Conservation (phyloP, 2,888 invertebrate species). For the Lycocerus yunnanus region DNA sequence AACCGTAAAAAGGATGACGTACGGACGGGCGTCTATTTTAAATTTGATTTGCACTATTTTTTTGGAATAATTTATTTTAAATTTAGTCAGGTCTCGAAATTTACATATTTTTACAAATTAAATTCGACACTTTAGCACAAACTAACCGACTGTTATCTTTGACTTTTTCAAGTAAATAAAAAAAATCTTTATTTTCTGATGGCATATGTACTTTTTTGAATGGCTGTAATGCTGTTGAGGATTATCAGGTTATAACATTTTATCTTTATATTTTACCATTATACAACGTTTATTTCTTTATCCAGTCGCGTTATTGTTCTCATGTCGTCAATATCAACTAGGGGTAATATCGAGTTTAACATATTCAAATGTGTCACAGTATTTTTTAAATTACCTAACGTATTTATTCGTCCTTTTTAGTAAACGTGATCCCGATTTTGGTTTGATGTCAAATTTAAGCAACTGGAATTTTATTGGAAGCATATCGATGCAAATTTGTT, state of each 20-base stretch:
- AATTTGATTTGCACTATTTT: too few relatives aligned
- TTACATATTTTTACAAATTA: too few relatives aligned
- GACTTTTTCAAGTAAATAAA: not conserved
- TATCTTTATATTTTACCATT: not conserved
- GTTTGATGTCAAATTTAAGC: not conserved
- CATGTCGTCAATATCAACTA: not conserved
- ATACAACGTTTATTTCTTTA: not conserved
- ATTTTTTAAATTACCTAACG: too few relatives aligned
- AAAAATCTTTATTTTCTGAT: not conserved
- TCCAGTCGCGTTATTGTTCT: not conserved
- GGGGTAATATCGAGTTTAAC: not conserved
- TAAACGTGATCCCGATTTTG: not conserved
- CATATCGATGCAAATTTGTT: not conserved
- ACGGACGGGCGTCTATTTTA: not conserved
- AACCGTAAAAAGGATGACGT: conserved; percentile 5
- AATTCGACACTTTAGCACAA: too few relatives aligned
- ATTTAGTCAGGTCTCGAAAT: too few relatives aligned
- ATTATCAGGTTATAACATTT: not conserved
- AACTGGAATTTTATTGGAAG: not conserved
- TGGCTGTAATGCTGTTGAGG: not conserved
- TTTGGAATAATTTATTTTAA: too few relatives aligned
- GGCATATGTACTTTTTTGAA: not conserved
- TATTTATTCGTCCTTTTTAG: not conserved
- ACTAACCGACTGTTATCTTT: not conserved
- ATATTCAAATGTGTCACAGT: too few relatives aligned